Conservation (phyloP, 2,113 vertebrate genomes). For the Vimba vimba region DNA sequence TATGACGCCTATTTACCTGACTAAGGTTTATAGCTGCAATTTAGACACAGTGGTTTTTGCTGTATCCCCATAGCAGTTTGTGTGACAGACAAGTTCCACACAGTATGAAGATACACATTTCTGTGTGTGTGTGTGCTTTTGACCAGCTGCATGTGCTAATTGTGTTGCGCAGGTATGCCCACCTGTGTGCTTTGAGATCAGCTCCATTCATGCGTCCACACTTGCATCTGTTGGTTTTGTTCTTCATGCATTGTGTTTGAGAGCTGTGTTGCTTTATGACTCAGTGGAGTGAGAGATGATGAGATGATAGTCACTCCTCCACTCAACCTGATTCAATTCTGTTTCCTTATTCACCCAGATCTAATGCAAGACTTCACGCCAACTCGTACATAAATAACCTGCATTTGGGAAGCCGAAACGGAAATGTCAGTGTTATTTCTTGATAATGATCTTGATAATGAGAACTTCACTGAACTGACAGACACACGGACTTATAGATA, state of each 20-base stretch:
- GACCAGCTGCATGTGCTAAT: background rate
- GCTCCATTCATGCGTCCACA: background rate
- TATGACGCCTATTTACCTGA: no score
- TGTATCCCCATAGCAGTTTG: no score
- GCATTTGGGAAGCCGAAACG: background rate
- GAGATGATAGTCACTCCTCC: constrained; percentile 12
- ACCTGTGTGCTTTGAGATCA: constrained; percentile 19
- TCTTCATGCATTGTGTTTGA: background rate
- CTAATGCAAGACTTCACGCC: constrained; percentile 5
- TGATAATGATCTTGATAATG: background rate
- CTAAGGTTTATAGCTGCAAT: no score
- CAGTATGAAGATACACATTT: no score
- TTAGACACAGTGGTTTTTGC: no score
- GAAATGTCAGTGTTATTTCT: constrained; percentile 10
- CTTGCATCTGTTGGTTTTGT: background rate
- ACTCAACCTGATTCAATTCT: background rate
- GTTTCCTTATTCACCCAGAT: constrained; percentile 7
- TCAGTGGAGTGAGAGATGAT: constrained; percentile 25
- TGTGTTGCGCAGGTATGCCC: background rate
- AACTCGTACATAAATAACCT: constrained; percentile 2
- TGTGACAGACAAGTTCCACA: no score
- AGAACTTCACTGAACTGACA: background rate
- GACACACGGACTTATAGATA: background rate
- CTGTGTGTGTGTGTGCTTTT: constrained; percentile 46
- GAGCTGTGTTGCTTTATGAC: background rate